A percentile compares a stretch with the other conserved stretches of the same genome.
Conservation (phyloP, 64 coral and sea anemone genomes). For the Hydrozoanthus tunicans region DNA sequence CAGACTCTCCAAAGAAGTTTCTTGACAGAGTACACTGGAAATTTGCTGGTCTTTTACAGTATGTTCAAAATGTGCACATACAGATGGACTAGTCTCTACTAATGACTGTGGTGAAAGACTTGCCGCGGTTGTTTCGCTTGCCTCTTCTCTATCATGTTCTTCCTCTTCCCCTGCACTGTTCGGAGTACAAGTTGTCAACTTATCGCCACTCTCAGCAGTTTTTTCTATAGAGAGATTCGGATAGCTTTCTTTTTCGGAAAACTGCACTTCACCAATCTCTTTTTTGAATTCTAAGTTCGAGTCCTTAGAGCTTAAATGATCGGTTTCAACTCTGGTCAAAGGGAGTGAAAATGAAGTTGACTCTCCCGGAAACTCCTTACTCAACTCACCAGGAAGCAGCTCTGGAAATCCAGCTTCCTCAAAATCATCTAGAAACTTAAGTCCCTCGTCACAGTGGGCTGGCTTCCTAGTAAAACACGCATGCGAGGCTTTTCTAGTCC, state of each 20-base stretch:
- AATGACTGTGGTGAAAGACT: neutral
- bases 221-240: neutral
- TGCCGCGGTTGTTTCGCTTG: neutral
- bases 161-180: neutral
- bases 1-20: neutral
- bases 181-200: neutral
- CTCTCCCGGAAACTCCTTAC: neutral
- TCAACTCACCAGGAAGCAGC: neutral
- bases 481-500: slow-evolving; percentile 1
- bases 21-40: neutral
- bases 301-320: neutral
- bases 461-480: neutral
- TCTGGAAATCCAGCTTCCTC: slow-evolving; percentile 31
- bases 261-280: neutral
- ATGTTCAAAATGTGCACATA: neutral
- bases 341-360: neutral
- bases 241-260: neutral
- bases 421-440: neutral
- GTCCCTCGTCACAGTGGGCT: neutral
- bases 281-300: neutral
- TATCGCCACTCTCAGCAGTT: neutral
- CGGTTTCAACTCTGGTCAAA: neutral
- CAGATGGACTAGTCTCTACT: neutral
- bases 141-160: neutral
- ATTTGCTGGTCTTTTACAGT: neutral